Base-by-base conservation (phyloP, 1,140 invertebrate species). In the Cecropterus lyciades region DNA sequence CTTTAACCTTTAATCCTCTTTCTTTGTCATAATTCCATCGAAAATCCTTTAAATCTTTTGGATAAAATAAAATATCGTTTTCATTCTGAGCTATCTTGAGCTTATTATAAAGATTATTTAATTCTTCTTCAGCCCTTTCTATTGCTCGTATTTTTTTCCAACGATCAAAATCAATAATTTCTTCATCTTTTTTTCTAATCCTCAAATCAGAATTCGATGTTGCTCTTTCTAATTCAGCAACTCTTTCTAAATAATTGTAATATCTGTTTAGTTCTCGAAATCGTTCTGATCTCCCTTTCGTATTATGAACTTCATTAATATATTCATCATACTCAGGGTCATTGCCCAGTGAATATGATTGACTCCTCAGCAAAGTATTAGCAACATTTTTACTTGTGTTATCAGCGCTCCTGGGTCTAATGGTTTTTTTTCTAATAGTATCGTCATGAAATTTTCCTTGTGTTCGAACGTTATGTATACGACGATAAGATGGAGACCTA, bases 261-360 rank as follows among this genome's bases (percentile, higher is more conserved):
- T 98, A 97, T 46, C 96, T 95, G 81, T 97, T 96, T 5, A 99
- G 92, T 66, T 98, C 97, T 65, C 95, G 95, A 87, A 99, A 99
- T 52, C 96, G 94, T 63, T 96, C 95, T 0, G 96, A 97, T 80
- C 95, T 95, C 45, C 93, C 94, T 72, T 94, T 94, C 0, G 94
- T 95, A 81, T 97, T 95, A 64, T 96, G 86, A 64, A 96, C 89
- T 68, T 97, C 96, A 2, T 94, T 78, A 33, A 97, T 93, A 72
- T 97, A 97, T 57, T 94, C 93, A 69, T 95, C 94, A 79, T 96
- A 96, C 56, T 96, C 93, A 10, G 93, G 92, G 82, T 94, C 93
- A 74, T 91, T 84, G 1, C 81, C 59, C 30, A 93, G 81, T 7
- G 87, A 63, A 76, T 84, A 83, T 40, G 77, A 76, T 56, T 90